Base-by-base conservation (phyloP, 2,888 invertebrate species). In the Microchrysa polita region DNA sequence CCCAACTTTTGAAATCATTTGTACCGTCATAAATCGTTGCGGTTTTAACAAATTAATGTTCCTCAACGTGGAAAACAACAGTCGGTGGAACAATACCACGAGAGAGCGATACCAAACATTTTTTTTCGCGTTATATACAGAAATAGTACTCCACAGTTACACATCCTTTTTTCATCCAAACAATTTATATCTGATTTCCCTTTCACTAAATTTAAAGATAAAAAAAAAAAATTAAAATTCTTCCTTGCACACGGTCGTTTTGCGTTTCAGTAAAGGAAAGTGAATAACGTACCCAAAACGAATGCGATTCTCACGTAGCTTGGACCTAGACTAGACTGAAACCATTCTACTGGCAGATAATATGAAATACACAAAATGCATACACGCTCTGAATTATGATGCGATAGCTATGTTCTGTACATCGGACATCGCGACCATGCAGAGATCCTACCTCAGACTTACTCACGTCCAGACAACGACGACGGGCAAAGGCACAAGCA, bases 31-130 rank as follows among this genome's bases (percentile, higher is more conserved):
- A 55, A 55, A 55, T 55, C 22, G 18, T 55, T 18, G 55, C 22
- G 18, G 20, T 55, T 55, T 55, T 55, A 55, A 55, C 55, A 55
- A 16, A 55, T 55, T 55, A 55, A 55, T 55, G 55, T 55, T 55
- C 55, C 20, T 55, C 12, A 55, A 55, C 18, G 18, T 10, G 55
- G n/a, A 55, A 55, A 55, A 22, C 20, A 55, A 55, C 14, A 55
- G 16, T 18, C 55, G 22, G 7, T 34, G 27, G 27, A 7, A 34
- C 27, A 34, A 7, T 7, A 7, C 27, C 27, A 7, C 27, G 4
- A 34, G 27, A 34, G 7, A 55, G 18, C 20, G 20, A 16, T 10
- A 16, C 16, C 22, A 55, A 48, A n/a, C 12, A n/a, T 48, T 48
- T 48, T 48, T n/a, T n/a, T n/a, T 48, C 14, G 12, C 12, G 16